Evolutionary conservation across 1,140 invertebrate species (phyloP).

Genomic region (Drosophila parabipectinata): DNA sequence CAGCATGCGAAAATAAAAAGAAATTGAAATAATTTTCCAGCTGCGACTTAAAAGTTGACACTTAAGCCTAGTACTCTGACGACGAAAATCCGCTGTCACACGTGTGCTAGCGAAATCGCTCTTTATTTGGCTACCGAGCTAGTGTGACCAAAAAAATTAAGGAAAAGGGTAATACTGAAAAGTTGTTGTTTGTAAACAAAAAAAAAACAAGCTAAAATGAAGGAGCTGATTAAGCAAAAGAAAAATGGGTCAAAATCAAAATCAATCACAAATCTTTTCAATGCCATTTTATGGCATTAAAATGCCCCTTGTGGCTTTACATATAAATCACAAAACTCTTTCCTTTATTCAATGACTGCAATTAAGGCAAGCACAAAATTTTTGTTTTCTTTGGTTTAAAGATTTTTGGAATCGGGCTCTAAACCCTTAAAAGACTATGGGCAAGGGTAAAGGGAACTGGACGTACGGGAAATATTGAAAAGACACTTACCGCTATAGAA

Average conservation of each 20-base stretch:
- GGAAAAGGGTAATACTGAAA: too few relatives aligned
- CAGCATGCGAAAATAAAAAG: slow-evolving; percentile 56
- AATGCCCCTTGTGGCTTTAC: slow-evolving; percentile 23
- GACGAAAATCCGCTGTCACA: too few relatives aligned
- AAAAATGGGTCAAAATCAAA: too few relatives aligned
- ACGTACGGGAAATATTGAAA: neutral
- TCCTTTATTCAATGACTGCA: neutral
- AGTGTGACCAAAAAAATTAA: too few relatives aligned
- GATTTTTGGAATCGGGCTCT: neutral
- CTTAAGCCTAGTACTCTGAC: too few relatives aligned
- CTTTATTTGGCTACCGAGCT: too few relatives aligned
- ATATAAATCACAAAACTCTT: slow-evolving; percentile 36
- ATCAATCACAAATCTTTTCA: too few relatives aligned
- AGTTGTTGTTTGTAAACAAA: too few relatives aligned
- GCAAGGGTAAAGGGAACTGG: neutral
- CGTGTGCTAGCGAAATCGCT: too few relatives aligned
- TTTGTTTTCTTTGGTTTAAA: slow-evolving; percentile 26
- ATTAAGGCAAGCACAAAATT: slow-evolving; percentile 33
- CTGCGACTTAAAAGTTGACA: slow-evolving; percentile 46
- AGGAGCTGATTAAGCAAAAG: too few relatives aligned
- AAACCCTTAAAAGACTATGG: neutral
- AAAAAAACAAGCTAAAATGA: too few relatives aligned
- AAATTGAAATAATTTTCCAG: slow-evolving; percentile 56
- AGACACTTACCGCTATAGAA: slow-evolving; percentile 73
- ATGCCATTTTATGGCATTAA: too few relatives aligned